Conservation (phyloP, 2,113 vertebrate species). For the Pangasianodon gigas region DNA sequence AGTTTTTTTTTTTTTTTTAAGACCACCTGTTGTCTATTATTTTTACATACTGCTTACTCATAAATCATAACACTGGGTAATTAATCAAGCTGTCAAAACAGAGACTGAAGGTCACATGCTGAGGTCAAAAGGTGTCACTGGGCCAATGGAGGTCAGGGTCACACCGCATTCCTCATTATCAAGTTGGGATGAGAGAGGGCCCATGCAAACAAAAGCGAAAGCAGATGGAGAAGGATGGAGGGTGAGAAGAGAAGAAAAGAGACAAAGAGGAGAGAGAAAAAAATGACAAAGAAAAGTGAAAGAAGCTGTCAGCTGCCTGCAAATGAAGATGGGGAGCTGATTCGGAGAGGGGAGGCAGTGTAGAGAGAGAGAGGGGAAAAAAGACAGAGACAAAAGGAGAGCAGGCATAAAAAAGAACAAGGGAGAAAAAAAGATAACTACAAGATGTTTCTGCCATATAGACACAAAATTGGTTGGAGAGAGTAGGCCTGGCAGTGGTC, state of each 20-base stretch:
- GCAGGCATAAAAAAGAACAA: slow-evolving; percentile 60
- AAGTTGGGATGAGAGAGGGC: slow-evolving; percentile 99
- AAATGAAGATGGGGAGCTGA: slow-evolving; percentile 83
- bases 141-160: slow-evolving; percentile 99
- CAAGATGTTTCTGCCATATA: slow-evolving; percentile 74
- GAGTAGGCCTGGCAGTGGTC: slow-evolving; percentile 57
- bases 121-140: slow-evolving; percentile 92
- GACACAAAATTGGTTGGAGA: slow-evolving; percentile 70
- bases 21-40: slow-evolving; percentile 99
- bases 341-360: slow-evolving; percentile 66
- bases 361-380: slow-evolving; percentile 57
- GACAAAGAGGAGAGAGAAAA: slow-evolving; percentile 73
- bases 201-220: slow-evolving; percentile 99
- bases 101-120: slow-evolving; percentile 89
- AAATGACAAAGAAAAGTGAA: slow-evolving; percentile 89
- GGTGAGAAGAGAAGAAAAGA: slow-evolving; percentile 69
- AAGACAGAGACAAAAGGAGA: slow-evolving; percentile 42
- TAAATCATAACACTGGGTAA: slow-evolving; percentile 99
- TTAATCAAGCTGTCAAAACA: slow-evolving; percentile 99
- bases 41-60: slow-evolving; percentile 99
- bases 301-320: slow-evolving; percentile 95
- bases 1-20: slow-evolving; percentile 77
- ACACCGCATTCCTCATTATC: slow-evolving; percentile 99
- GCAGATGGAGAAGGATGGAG: slow-evolving; percentile 93
- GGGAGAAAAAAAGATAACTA: slow-evolving; percentile 71